A percentile compares a stretch with the other conserved stretches of the same genome.
phyloP scores from a whole-genome alignment of 23 tunicate species.

The Botrylloides violaceus region DNA sequence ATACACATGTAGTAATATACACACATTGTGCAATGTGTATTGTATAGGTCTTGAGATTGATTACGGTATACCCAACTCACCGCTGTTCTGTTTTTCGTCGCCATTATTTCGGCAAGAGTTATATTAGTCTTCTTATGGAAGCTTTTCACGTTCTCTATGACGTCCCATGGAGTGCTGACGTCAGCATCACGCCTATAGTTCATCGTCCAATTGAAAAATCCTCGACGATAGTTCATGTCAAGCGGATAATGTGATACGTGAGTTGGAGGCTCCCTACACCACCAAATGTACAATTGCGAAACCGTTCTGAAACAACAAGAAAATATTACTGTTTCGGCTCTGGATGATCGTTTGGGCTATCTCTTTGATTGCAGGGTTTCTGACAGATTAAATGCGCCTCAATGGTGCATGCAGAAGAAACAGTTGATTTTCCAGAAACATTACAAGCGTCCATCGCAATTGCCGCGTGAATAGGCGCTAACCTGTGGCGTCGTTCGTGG shows the following conservation, averaged over 20 bases:
- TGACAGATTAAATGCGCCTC: too few species aligned
- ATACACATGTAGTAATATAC: too few species aligned
- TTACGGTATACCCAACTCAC: background rate
- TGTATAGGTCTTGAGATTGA: background rate
- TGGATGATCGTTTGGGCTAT: too few species aligned
- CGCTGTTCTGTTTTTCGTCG: background rate
- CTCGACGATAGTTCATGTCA: background rate
- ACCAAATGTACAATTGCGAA: background rate
- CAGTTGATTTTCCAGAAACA: too few species aligned
- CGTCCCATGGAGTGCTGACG: background rate
- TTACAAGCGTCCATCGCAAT: too few species aligned
- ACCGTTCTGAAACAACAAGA: background rate
- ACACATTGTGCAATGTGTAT: background rate
- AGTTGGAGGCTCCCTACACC: background rate
- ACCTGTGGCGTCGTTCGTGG: too few species aligned
- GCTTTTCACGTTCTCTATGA: background rate
- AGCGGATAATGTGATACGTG: background rate
- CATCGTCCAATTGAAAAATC: background rate
- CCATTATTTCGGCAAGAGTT: background rate
- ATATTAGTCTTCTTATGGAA: background rate
- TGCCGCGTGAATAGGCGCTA: too few species aligned
- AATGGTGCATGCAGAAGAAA: too few species aligned
- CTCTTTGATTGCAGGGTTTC: too few species aligned
- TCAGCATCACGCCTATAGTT: background rate
- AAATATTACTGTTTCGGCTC: background rate